Base-by-base conservation (phyloP, 2,113 vertebrate genomes). In the Pseudorhombus dupliciocellatus region DNA sequence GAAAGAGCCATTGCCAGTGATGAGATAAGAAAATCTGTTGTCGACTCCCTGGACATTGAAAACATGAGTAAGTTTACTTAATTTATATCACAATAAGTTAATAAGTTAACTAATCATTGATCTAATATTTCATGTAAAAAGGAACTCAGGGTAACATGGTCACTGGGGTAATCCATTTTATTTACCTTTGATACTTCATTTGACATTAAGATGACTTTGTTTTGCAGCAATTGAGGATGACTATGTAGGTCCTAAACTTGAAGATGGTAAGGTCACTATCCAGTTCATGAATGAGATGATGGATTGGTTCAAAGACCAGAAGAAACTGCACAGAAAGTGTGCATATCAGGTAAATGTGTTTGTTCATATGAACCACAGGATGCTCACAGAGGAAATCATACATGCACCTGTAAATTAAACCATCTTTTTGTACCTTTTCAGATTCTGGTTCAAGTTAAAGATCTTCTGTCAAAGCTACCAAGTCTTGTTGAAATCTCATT, bases 301-400 rank as follows among this genome's bases (percentile, higher is more conserved):
- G 96, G 94, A 95, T 7, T 98, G 96, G 96, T 98, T 97, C 82
- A 94, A 95, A 79, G 96, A 96, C 1, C 95, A 98, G 88, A 97
- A 97, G 85, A 98, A 98, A 59, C 90, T 98, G 58, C 97, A 98
- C 88, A 93, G 96, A 84, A 98, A 98, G 70, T 98, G 96, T 74
- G 96, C 95, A 77, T 98, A 98, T 84, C 97, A 98, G 96, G 97
- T 98, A 64, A 59, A 84, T 5, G 1, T 5, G 12, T 31, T n/a
- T 20, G 16, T 15, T 76, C 12, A 25, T 53, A 6, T 34, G 4
- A 30, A 11, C 14, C 2, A 5, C 15, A 10, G 2, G 1, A 8
- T 22, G 42, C 16, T n/a, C 1, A 18, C 11, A 26, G 20, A 52
- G 44, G 4, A 12, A 63, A 68, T 40, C 12, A 1, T 4, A 0